These are phyloP conservation scores for Andrena cerasifolii DNA, from an alignment of 1,140 invertebrate genomes.

Conservation along the genomic window DNA sequence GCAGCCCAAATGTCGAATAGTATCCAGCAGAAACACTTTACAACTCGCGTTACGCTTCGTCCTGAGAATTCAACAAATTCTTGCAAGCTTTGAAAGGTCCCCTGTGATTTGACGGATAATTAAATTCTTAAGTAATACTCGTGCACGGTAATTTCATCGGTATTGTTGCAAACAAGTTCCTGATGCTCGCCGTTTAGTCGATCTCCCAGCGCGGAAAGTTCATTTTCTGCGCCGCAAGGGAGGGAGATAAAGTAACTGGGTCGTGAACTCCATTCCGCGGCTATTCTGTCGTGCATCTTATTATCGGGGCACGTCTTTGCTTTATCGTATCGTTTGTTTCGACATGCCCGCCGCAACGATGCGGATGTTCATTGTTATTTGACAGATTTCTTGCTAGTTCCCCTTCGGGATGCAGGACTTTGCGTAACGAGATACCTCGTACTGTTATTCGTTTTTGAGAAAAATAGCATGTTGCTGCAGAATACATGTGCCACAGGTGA, in stretches of 20 bases:
- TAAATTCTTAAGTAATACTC: not conserved
- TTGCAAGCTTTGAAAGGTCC: not conserved
- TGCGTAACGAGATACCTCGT: no score
- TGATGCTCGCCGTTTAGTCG: not conserved
- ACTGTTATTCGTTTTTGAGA: no score
- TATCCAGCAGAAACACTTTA: not conserved
- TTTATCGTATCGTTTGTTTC: constrained; percentile 43
- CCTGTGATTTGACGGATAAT: not conserved
- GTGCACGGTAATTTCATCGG: constrained; percentile 13
- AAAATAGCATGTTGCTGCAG: no score
- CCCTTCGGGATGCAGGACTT: no score
- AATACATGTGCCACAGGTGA: no score
- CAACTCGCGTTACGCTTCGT: not conserved
- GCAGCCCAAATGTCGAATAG: not conserved
- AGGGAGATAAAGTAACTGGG: constrained; percentile 58
- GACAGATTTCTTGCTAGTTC: no score
- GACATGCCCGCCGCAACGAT: constrained; percentile 31
- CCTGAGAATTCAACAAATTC: not conserved
- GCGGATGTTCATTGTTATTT: constrained; percentile 25
- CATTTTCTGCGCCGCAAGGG: constrained; percentile 31
- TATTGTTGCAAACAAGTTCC: not conserved
- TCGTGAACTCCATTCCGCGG: constrained; percentile 46
- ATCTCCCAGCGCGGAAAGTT: constrained; percentile 23
- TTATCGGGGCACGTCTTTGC: constrained; percentile 23
- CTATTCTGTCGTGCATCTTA: constrained; percentile 28